These are phyloP conservation scores for Pangasius djambal DNA, from an alignment of 2,797 vertebrate species.

Conservation along the genomic window DNA sequence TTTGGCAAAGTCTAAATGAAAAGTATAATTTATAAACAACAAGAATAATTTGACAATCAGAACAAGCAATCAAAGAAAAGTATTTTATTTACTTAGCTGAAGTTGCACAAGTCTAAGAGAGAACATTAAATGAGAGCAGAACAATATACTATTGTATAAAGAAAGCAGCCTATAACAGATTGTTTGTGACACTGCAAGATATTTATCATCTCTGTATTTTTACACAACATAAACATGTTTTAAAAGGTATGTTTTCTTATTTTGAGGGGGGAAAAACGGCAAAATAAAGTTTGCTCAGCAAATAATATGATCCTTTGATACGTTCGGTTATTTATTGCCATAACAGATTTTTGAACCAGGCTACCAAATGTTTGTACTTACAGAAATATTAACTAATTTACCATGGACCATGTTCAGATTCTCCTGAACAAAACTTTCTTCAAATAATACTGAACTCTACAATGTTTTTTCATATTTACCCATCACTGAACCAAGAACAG, in stretches of 20 bases:
- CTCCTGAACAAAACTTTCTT: slow-evolving; percentile 53
- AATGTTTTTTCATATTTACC: slow-evolving; percentile 29
- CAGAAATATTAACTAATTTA: background rate
- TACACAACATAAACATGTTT: slow-evolving; percentile 62
- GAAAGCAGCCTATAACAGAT: slow-evolving; percentile 67
- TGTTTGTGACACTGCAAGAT: slow-evolving; percentile 58
- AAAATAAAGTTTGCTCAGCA: slow-evolving; percentile 62
- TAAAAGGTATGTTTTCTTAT: slow-evolving; percentile 30
- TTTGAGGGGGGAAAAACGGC: slow-evolving; percentile 42
- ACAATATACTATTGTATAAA: slow-evolving; percentile 71
- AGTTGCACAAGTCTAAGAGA: slow-evolving; percentile 67
- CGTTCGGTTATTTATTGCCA: slow-evolving; percentile 68
- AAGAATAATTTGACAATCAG: background rate
- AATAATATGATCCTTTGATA: slow-evolving; percentile 55
- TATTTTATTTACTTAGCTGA: slow-evolving; percentile 76
- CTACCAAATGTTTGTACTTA: slow-evolving; percentile 1
- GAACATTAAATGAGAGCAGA: slow-evolving; percentile 68
- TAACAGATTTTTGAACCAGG: slow-evolving; percentile 53
- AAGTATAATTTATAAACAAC: background rate
- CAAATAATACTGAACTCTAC: slow-evolving; percentile 36
- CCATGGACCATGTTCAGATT: slow-evolving; percentile 36
- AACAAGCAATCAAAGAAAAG: slow-evolving; percentile 67
- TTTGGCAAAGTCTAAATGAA: background rate
- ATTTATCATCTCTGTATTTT: slow-evolving; percentile 54
- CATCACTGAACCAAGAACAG: slow-evolving; percentile 33